Percentiles rank a stretch among this genome's conserved stretches.
phyloP scores from a whole-genome alignment of 2,797 vertebrate species.

The Phrynocephalus forsythii region DNA sequence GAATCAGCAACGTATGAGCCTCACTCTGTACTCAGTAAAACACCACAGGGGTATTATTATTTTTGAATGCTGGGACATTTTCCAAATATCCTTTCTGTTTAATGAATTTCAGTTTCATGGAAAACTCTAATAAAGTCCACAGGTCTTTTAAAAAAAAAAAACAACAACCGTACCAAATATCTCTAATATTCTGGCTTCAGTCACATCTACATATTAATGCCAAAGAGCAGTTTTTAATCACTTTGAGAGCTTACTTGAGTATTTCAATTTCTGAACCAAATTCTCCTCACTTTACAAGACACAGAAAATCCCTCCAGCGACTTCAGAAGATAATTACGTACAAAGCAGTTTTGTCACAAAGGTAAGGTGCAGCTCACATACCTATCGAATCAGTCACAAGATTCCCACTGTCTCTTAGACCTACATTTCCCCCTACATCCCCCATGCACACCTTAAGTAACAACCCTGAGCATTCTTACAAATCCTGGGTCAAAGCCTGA shows the following conservation, averaged over 20 bases:
- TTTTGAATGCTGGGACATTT: conserved; percentile 43
- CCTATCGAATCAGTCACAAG: neutral
- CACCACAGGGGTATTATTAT: conserved; percentile 48
- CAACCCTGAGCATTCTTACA: neutral
- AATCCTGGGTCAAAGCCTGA: no score
- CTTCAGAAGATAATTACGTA: conserved; percentile 1
- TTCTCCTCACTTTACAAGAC: conserved; percentile 5
- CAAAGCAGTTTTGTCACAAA: conserved; percentile 20
- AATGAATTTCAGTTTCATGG: conserved; percentile 16
- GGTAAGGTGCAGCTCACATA: neutral
- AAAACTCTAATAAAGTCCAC: conserved; percentile 47
- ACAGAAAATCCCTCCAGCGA: neutral
- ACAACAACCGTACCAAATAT: neutral
- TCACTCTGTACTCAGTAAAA: conserved; percentile 48
- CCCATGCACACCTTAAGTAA: no score
- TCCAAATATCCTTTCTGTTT: conserved; percentile 57
- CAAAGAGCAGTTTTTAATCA: conserved; percentile 31
- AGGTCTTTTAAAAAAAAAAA: neutral
- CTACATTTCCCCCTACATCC: neutral
- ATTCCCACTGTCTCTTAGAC: neutral
- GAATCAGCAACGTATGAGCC: conserved; percentile 47
- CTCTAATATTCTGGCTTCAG: conserved; percentile 35
- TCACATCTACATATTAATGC: accelerated
- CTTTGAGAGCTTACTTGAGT: neutral
- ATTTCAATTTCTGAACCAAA: neutral